These are phyloP conservation scores for Noturus placidus DNA, from an alignment of 2,113 vertebrate species.

Conservation along the genomic window DNA sequence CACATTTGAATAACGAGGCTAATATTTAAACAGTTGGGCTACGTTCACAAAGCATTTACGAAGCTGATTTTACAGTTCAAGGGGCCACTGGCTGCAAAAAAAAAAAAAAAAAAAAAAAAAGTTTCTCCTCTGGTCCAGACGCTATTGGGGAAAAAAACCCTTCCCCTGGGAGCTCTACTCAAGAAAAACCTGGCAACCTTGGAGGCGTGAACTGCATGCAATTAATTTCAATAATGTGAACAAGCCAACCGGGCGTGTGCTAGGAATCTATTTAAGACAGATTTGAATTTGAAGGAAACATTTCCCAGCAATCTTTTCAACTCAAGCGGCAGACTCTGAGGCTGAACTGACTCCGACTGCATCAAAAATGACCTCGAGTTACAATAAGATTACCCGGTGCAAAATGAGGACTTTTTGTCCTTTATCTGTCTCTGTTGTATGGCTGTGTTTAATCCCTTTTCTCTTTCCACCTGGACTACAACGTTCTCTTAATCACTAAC, in stretches of 20 bases:
- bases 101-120: neutral
- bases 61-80: neutral
- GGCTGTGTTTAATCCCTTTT: slow-evolving; percentile 73
- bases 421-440: slow-evolving; percentile 58
- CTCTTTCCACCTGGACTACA: slow-evolving; percentile 66
- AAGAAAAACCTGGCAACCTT: neutral
- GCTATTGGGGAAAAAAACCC: neutral
- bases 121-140: neutral
- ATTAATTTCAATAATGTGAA: neutral
- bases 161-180: neutral
- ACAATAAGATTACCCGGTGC: neutral
- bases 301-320: neutral
- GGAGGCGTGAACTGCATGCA: neutral
- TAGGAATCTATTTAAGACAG: neutral
- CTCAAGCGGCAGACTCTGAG: neutral
- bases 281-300: neutral
- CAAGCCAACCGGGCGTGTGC: neutral
- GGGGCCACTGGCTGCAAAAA: neutral
- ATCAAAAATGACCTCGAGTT: neutral
- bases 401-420: slow-evolving; percentile 1
- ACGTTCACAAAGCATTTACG: neutral
- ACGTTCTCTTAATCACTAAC: slow-evolving; percentile 85
- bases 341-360: neutral
- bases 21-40: neutral
- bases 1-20: neutral